Evolutionary conservation across 2,113 vertebrate genomes (phyloP), one percentile per base, ranked within the genome.

Genomic region (Furnarius figulus): DNA sequence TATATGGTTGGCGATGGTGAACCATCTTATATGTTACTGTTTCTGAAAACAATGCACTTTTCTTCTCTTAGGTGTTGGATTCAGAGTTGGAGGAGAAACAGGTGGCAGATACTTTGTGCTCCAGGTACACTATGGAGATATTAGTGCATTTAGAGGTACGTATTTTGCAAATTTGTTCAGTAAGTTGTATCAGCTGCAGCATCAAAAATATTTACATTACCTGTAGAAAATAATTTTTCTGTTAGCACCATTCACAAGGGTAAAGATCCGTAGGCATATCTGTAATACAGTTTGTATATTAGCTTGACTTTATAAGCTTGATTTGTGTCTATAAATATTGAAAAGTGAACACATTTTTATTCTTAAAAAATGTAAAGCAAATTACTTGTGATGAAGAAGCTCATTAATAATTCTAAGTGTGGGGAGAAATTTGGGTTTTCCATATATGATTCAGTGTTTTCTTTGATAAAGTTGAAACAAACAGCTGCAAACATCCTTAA

Each of bases 41-140:
- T 95, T 93, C 53, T 95, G 73, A 95, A 91, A 89, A 68, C 44
- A 66, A 40, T 76, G n/a, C 65, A 4, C 95, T 72, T 63, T 94
- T 14, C 71, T 88, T 72, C 39, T 94, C 10, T 92, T 74, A 96
- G 99, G 98, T 98, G 99, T 99, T 94, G 99, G 99, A 80, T 99
- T 99, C 97, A 98, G 98, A 98, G 99, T 99, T 93, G 99, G 99
- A 96, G 98, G 98, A 94, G 98, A 98, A 91, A 97, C 98, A 8
- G 98, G 98, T 85, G 98, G 98, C 90, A 98, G 98, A 95, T 98
- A 99, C 95, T 99, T 99, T 95, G 99, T 99, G 80, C 98, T 99
- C 24, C 99, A 99, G 93, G 99, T 99, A 22, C 99, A 99, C 97
- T 99, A 99, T 90, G 99, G 99, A 24, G 99, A 99, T 77, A 71